Evolutionary conservation across 1,140 invertebrate species (phyloP).

Genomic region (Drepana arcuata): DNA sequence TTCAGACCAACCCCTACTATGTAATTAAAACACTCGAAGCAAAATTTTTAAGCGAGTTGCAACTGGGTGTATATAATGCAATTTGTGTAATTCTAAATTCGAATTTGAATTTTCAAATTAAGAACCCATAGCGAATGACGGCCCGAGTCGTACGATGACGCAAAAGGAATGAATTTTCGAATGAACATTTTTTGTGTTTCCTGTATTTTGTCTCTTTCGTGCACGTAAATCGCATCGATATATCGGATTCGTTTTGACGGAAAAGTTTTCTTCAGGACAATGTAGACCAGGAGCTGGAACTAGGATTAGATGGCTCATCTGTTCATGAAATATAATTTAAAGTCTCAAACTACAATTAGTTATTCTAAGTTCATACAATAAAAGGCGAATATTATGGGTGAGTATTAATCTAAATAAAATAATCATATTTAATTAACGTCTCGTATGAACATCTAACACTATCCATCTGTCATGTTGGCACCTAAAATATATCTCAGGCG

Average conservation of each 20-base stretch:
- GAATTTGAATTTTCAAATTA: constrained; percentile 13
- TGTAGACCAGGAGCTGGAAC: constrained; percentile 36
- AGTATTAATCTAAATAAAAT: too few species aligned
- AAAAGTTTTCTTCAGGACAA: constrained; percentile 41
- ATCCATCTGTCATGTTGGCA: too few species aligned
- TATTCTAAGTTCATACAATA: too few species aligned
- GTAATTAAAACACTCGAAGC: not conserved
- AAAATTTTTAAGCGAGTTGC: constrained; percentile 1
- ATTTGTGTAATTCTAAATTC: not conserved
- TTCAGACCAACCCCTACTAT: too few species aligned
- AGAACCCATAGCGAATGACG: constrained; percentile 3
- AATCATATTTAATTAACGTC: too few species aligned
- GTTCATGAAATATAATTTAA: too few species aligned
- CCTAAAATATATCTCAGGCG: too few species aligned
- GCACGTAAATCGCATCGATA: constrained; percentile 23
- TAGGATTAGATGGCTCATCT: too few species aligned
- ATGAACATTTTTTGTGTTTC: constrained; percentile 33
- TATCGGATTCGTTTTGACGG: constrained; percentile 31
- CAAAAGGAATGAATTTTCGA: constrained; percentile 38
- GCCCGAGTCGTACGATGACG: constrained; percentile 11
- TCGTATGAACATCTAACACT: too few species aligned
- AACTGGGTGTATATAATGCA: not conserved
- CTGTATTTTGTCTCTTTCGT: constrained; percentile 41
- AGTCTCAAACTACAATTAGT: too few species aligned
- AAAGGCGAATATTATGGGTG: too few species aligned